Conservation (phyloP, 2,888 invertebrate species). For the Dermolepida albohirtum region DNA sequence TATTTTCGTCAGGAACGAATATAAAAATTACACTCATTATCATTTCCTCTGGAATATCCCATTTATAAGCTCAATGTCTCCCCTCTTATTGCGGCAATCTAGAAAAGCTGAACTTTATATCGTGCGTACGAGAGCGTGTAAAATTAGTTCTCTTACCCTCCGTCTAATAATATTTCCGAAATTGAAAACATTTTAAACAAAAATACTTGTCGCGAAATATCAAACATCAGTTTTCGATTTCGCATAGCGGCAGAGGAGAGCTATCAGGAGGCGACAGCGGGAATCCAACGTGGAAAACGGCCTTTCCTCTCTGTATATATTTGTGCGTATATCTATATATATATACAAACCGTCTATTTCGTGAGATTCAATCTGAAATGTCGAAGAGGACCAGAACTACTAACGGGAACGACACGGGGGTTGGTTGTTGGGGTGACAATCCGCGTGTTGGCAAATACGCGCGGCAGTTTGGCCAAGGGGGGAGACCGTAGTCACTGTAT, state of each 20-base stretch:
- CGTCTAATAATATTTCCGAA: constrained; percentile 24
- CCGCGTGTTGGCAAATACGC: constrained; percentile 59
- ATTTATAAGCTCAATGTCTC: constrained; percentile 9
- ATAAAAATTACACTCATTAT: constrained; percentile 2
- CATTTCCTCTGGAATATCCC: constrained; percentile 16
- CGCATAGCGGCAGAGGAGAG: constrained; percentile 45
- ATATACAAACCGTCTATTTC: constrained; percentile 42
- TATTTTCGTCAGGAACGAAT: neutral
- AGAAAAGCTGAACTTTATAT: constrained; percentile 16
- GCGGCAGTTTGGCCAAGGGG: constrained; percentile 47
- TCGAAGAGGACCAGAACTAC: constrained; percentile 26
- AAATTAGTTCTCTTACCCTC: constrained; percentile 40
- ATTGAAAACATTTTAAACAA: constrained; percentile 43
- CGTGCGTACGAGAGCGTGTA: constrained; percentile 11
- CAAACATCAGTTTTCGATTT: constrained; percentile 57
- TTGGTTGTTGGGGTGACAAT: constrained; percentile 51
- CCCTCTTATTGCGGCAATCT: neutral
- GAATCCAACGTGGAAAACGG: constrained; percentile 14
- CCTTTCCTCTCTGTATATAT: neutral
- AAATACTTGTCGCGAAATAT: constrained; percentile 48
- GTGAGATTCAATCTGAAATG: constrained; percentile 55
- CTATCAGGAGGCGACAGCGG: constrained; percentile 4
- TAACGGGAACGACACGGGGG: constrained; percentile 48
- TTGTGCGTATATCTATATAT: neutral
- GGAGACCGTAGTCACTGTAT: constrained; percentile 45